These are phyloP conservation scores for Acrocephalus arundinaceus DNA, from an alignment of 2,113 vertebrate species.

Conservation along the genomic window DNA sequence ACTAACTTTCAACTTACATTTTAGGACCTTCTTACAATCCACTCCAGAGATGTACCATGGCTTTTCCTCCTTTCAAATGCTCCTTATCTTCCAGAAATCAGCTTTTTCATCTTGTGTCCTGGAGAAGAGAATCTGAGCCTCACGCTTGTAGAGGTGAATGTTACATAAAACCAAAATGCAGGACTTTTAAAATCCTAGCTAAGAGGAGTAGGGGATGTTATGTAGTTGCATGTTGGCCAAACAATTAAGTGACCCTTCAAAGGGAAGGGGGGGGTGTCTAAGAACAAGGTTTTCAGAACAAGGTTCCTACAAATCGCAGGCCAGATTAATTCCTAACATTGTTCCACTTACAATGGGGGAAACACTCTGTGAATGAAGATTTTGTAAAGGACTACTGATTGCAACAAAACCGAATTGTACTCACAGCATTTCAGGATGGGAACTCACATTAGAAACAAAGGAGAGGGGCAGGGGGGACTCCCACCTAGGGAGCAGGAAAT, in stretches of 20 bases:
- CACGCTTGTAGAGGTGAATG: not conserved
- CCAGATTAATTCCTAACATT: constrained; percentile 55
- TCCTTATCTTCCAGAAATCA: not conserved
- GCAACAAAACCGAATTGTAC: constrained; percentile 49
- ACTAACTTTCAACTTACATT: not conserved
- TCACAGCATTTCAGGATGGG: constrained; percentile 32
- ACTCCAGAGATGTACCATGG: not conserved
- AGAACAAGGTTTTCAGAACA: not conserved
- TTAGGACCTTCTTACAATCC: not conserved
- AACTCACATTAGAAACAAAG: constrained; percentile 48
- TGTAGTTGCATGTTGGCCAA: not conserved
- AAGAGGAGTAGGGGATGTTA: not conserved
- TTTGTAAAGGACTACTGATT: not conserved
- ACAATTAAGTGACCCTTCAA: not conserved
- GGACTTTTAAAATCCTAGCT: not conserved
- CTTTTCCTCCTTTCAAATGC: not conserved
- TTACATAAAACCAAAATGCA: not conserved
- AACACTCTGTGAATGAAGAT: constrained; percentile 40
- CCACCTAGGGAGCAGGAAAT: constrained; percentile 49
- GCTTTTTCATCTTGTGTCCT: not conserved
- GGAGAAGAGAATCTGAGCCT: not conserved
- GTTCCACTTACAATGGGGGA: constrained; percentile 51
- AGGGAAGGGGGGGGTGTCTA: not conserved
- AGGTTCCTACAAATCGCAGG: not conserved
- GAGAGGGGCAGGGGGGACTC: constrained; percentile 10